Evolutionary conservation across 2,113 vertebrate genomes (phyloP), one percentile per base, ranked within the genome.

Genomic region (Eurystomus gularis): DNA sequence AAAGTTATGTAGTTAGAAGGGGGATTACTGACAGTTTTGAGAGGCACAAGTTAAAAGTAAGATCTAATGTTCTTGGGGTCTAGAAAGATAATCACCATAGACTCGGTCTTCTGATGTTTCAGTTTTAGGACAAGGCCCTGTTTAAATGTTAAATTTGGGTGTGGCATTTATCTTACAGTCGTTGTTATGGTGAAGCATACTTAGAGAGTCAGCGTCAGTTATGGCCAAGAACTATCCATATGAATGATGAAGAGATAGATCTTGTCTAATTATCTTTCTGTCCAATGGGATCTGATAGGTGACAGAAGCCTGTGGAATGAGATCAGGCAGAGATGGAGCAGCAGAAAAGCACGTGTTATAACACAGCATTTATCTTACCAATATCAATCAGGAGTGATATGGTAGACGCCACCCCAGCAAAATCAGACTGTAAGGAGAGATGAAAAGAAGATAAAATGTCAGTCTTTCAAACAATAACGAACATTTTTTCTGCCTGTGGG

Each of bases 121-220:
- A 54, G 18, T 13, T 76, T 90, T 93, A 76, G 66, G 37, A 61
- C 19, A 1, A 61, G 39, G 3, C 54, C n/a, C 60, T 82, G 58
- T 79, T 69, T 86, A 79, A 92, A 86, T 92, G 75, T 90, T 80
- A 73, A 10, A 73, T 61, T 65, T 82, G 31, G 78, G 17, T n/a
- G 15, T 94, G 69, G 64, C 51, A 35, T 75, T 89, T 84, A 42
- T 89, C 60, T 86, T 82, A 26, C 57, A 51, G 57, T 71, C 19
- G 4, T 75, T 55, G 33, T 82, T 87, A 78, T 16, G 51, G 10
- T 80, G 54, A 55, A 82, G 19, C 31, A 51, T 68, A 46, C 60
- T 81, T 90, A 79, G 60, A 82, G 48, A 84, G 48, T 82, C 78
- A 93, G 72, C 78, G 85, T 90, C 88, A 93, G 52, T 79, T 93